Base-by-base conservation (phyloP, 1,140 invertebrate genomes). In the Megalopta genalis region DNA sequence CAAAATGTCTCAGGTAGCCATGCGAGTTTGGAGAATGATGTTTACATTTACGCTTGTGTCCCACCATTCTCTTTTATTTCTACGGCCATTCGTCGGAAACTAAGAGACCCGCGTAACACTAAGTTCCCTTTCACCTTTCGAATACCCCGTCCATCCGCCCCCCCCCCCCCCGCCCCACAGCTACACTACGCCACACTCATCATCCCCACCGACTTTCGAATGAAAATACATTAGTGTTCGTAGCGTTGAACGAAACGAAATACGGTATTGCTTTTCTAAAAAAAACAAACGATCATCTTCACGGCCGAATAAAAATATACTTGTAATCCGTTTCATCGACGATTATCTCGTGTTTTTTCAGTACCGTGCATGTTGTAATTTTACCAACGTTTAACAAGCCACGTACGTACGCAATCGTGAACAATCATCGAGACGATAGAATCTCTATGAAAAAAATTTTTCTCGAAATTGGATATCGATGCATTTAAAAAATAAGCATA, bases 1-100 rank as follows among this genome's bases (percentile, higher is more conserved):
- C 81, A 85, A 78, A 80, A 84, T 85, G 81, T 85, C 83, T 86
- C 84, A 86, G 83, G 83, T 86, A 85, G 83, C 69, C 76, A 79
- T 27, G 68, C 68, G 75, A 86, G 83, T 72, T 75, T 32, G 71
- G 74, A 76, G 67, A 46, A 85, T 77, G 83, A 69, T 63, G 59
- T 77, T 76, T 68, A 60, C 63, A 72, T 21, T 21, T 60, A 72
- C 63, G 42, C 71, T 71, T 52, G 14, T 52, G 14, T 52, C 32
- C n/a, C 60, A n/a, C 68, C 21, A 72, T 64, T 64, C 14, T 21
- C 18, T 64, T 71, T 64, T 37, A 77, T 64, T 71, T 64, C 12
- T 77, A 23, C 75, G 67, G 9, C 37, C 21, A 16, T 12, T 25
- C 32, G 18, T 63, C 12, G 32, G 25, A 49, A 67, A 76, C 21